Evolutionary conservation across 2,113 vertebrate species (phyloP), one percentile per base, ranked within the genome.

Genomic region (Tretioscincus oriximinensis): DNA sequence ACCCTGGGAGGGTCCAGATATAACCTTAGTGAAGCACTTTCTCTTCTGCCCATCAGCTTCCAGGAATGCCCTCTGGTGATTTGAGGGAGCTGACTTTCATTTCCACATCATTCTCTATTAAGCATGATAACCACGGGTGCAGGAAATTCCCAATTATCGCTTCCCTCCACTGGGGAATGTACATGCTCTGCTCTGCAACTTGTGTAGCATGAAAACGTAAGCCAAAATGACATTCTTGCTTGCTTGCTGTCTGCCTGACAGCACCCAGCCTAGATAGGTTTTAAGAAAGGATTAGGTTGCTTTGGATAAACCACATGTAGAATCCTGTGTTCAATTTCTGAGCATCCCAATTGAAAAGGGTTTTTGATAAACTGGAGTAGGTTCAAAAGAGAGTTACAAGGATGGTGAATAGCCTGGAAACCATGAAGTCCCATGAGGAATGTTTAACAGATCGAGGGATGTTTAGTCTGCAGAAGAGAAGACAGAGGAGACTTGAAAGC

Each of bases 91-190:
- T 74, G 65, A 49, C 73, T 12, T 16, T 35, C 28, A 7, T 7
- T 75, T 35, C 54, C 28, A 8, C 7, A 26, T 69, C 14, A 10
- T 16, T 72, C 70, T 63, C 24, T 7, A 18, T 74, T 74, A 58
- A 54, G 51, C 26, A 24, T 21, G 26, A 60, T 60, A 73, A 60
- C 63, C 16, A 61, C 16, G 16, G 79, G 51, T 77, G 68, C 78
- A 85, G 84, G 49, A 77, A 73, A 49, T 61, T 60, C 51, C 21
- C 26, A 77, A 41, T 73, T 85, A 73, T 28, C 28, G 9, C 74
- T 22, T 35, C 67, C 21, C 24, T 24, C 14, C 18, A 1, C 78
- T 66, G 76, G 26, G 31, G 54, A 73, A 47, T 54, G 9, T 4
- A 20, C 21, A 18, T 2, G 26, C 20, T 16, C 4, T 35, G 4